These are phyloP conservation scores for Ambastaia sidthimunki DNA, from an alignment of 2,797 vertebrate species.

Conservation along the genomic window DNA sequence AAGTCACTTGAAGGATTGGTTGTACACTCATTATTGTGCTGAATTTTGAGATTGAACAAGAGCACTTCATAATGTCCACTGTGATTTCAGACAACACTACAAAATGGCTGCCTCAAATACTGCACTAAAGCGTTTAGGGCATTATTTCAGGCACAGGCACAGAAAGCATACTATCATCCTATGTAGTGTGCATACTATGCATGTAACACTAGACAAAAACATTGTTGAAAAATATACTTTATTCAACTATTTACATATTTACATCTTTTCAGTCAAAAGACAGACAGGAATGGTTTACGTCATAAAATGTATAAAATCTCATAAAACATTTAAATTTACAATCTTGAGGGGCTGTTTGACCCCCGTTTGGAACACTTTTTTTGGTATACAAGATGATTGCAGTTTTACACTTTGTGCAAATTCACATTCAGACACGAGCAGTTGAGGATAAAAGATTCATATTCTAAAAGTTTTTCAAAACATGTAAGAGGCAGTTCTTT, in stretches of 20 bases:
- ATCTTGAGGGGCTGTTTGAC: constrained; percentile 26
- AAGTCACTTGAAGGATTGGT: too few relatives aligned
- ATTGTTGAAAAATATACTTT: constrained; percentile 53
- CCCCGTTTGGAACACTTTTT: constrained; percentile 29
- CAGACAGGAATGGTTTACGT: constrained; percentile 17
- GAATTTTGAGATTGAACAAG: too few relatives aligned
- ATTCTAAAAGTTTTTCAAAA: constrained; percentile 30
- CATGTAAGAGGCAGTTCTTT: constrained; percentile 6
- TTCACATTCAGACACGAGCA: constrained; percentile 49
- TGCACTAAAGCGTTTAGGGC: too few relatives aligned
- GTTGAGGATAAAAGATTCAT: not conserved
- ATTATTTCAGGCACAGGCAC: too few relatives aligned
- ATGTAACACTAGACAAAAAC: not conserved
- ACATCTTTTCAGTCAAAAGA: constrained; percentile 42
- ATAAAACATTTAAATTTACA: constrained; percentile 41
- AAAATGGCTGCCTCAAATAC: too few relatives aligned
- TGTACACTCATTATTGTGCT: too few relatives aligned
- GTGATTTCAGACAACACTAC: too few relatives aligned
- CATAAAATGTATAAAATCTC: constrained; percentile 46
- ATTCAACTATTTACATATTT: constrained; percentile 62
- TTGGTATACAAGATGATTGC: constrained; percentile 50
- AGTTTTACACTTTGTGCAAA: constrained; percentile 39
- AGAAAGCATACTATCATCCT: not conserved
- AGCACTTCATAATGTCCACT: too few relatives aligned
- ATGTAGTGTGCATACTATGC: too few relatives aligned